These are phyloP conservation scores for Chiridota heheva DNA, from an alignment of 35 echinoderm and acorn worm genomes.

Conservation along the genomic window DNA sequence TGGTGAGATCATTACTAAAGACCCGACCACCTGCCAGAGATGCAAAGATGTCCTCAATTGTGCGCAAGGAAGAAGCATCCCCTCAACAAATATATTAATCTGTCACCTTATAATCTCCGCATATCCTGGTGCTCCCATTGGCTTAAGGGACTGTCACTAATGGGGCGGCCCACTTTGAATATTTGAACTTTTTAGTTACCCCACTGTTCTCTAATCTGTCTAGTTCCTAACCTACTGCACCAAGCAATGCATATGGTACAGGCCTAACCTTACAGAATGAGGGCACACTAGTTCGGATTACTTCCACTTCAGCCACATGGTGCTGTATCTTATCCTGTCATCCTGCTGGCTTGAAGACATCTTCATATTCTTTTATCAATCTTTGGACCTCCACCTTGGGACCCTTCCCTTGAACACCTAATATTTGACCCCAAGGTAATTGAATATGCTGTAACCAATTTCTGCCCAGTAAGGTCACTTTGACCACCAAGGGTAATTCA, in stretches of 20 bases:
- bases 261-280: conserved; percentile 49
- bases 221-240: conserved; percentile 26
- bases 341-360: background rate
- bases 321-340: background rate
- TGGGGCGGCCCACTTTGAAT: conserved; percentile 37
- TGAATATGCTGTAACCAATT: background rate
- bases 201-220: background rate
- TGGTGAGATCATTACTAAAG: conserved; percentile 47
- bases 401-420: background rate
- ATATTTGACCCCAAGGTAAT: background rate
- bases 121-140: conserved; percentile 20
- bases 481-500: too few relatives aligned
- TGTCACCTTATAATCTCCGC: conserved; percentile 56
- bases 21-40: conserved; percentile 32
- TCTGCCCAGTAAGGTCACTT: background rate
- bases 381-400: too few relatives aligned
- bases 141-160: conserved; percentile 46
- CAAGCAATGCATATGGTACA: conserved; percentile 44
- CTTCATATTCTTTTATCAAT: background rate
- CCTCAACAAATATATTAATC: conserved; percentile 26
- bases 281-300: background rate
- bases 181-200: conserved; percentile 19
- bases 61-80: conserved; percentile 51
- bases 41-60: conserved; percentile 48
- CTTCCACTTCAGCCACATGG: conserved; percentile 24